Evolutionary conservation across 2,888 invertebrate genomes (phyloP), one percentile per base, ranked within the genome.

Genomic region (Eledone cirrhosa): DNA sequence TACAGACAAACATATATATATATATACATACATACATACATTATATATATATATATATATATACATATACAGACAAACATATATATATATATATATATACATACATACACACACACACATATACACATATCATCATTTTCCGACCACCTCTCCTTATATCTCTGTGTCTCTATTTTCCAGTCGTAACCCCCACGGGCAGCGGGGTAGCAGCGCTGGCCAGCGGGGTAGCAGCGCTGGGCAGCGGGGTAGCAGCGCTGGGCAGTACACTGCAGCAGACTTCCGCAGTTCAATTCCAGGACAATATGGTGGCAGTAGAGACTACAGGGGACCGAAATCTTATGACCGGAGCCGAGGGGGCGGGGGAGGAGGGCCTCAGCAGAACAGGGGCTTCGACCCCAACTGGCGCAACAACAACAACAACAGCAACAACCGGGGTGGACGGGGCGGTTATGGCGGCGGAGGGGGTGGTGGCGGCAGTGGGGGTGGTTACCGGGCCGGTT

Each of bases 251-350:
- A 41, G n/a, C n/a, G n/a, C n/a, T n/a, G n/a, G 31, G 31, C 72
- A 33, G 22, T n/a, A n/a, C n/a, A n/a, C n/a, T n/a, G n/a, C n/a
- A n/a, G 5, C 72, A 24, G 72, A 72, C 72, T 72, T 19, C 22
- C 72, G 72, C 13, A 22, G 72, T 29, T 31, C 72, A n/a, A 41
- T n/a, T 31, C 22, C 69, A n/a, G 72, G 72, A 41, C 72, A 72
- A 31, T 72, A 27, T 72, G 72, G 72, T 41, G 72, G 72, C n/a
- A 72, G 33, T 72, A 72, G 72, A 41, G 72, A 72, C 41, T 72
- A 41, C 24, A 72, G 72, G 31, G 72, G 72, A 72, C n/a, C 22
- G 31, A 31, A 72, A 13, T 41, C 31, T 33, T 65, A n/a, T 8
- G 65, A 65, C 65, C 31, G 31, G 8, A 72, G 31, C 41, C 72